Evolutionary conservation across 2,888 invertebrate genomes (phyloP).

Genomic region (Perizoma affinitatum): DNA sequence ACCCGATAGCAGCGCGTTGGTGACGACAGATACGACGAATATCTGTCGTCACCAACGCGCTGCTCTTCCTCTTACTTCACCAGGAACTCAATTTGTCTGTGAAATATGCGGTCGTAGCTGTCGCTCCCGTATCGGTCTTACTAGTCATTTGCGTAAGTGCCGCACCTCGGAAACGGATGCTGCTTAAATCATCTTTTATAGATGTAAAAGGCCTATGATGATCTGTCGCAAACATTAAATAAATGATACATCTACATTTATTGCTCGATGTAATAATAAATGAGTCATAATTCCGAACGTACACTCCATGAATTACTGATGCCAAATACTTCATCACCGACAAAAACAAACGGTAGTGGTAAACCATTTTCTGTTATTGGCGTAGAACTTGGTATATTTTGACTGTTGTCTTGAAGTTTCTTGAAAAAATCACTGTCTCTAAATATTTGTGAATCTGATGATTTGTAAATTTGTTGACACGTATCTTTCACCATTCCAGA

Average conservation of each 20-base stretch:
- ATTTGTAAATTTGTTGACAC: slow-evolving; percentile 16
- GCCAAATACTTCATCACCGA: slow-evolving; percentile 33
- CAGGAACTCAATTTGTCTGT: no score
- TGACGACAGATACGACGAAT: no score
- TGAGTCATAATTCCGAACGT: slow-evolving; percentile 33
- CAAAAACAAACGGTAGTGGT: slow-evolving; percentile 26
- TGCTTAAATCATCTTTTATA: no score
- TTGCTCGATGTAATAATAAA: slow-evolving; percentile 35
- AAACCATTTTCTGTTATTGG: slow-evolving; percentile 29
- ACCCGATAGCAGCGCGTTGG: no score
- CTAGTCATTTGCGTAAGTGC: no score
- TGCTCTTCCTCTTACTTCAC: no score
- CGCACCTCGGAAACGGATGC: no score
- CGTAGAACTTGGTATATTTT: slow-evolving; percentile 29
- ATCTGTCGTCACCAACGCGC: no score
- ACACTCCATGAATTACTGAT: slow-evolving; percentile 23
- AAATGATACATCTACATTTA: slow-evolving; percentile 31
- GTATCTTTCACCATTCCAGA: slow-evolving; percentile 29
- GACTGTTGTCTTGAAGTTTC: slow-evolving; percentile 23
- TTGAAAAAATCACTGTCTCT: slow-evolving; percentile 25
- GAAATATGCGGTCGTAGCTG: no score
- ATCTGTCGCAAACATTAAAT: slow-evolving; percentile 15
- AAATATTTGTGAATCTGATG: slow-evolving; percentile 32
- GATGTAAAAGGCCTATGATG: no score
- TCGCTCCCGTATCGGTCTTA: no score